Percentiles rank a stretch among this genome's conserved stretches.
phyloP scores from a whole-genome alignment of 2,888 invertebrate species.

The Sarcophaga subvicina region DNA sequence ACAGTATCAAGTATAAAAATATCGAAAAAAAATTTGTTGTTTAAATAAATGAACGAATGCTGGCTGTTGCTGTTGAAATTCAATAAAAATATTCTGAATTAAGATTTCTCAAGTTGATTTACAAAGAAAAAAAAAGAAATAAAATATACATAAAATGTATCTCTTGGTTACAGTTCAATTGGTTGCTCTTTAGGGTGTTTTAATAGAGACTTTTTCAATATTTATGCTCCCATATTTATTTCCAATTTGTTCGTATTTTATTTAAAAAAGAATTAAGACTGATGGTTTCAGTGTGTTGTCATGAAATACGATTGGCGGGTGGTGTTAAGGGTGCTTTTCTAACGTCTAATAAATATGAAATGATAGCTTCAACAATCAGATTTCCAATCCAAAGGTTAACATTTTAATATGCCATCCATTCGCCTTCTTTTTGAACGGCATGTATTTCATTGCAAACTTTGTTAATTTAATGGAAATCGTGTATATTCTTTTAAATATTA shows the following conservation, averaged over 20 bases:
- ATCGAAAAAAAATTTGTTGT: background rate
- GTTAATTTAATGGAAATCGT: background rate
- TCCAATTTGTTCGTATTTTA: slow-evolving; percentile 1
- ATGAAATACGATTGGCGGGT: slow-evolving; percentile 59
- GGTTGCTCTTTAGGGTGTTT: slow-evolving; percentile 65
- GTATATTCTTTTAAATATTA: background rate
- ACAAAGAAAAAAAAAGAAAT: slow-evolving; percentile 19
- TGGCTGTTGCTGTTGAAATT: background rate
- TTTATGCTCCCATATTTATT: too few species aligned
- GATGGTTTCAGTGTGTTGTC: slow-evolving; percentile 9
- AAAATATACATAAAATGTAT: background rate
- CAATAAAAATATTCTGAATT: background rate
- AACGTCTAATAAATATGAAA: background rate
- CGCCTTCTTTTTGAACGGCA: background rate
- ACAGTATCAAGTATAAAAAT: background rate
- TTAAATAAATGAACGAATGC: slow-evolving; percentile 23
- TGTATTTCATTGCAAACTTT: background rate
- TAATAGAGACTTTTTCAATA: background rate
- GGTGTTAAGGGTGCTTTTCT: slow-evolving; percentile 46
- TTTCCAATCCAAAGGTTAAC: background rate
- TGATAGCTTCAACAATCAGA: background rate
- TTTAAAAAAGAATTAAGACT: slow-evolving; percentile 7
- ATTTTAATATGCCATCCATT: slow-evolving; percentile 22
- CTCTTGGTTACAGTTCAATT: slow-evolving; percentile 59
- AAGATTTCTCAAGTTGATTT: slow-evolving; percentile 8